These are phyloP conservation scores for Rhopilema esculentum DNA, from an alignment of 30 jellyfish, hydroid and myxozoan genomes.

Conservation along the genomic window DNA sequence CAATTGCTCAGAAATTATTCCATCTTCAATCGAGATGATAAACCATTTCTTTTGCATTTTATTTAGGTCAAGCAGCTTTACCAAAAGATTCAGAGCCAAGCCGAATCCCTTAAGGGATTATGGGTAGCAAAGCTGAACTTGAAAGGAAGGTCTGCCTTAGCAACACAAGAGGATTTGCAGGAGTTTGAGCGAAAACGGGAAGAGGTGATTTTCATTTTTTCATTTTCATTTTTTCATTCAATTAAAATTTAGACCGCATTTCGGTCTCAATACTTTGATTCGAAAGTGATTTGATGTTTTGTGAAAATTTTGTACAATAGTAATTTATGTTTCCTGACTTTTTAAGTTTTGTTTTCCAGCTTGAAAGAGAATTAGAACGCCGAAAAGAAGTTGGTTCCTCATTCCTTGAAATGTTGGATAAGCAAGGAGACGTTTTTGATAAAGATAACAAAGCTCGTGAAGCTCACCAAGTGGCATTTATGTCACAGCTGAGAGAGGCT, in stretches of 20 bases:
- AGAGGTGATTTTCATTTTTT: slow-evolving; percentile 47
- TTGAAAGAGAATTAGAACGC: slow-evolving; percentile 87
- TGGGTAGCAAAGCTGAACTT: slow-evolving; percentile 93
- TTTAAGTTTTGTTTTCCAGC: slow-evolving; percentile 42
- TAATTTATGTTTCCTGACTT: too few relatives aligned
- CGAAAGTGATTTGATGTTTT: too few relatives aligned
- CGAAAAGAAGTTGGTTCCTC: slow-evolving; percentile 84
- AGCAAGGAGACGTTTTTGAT: slow-evolving; percentile 72
- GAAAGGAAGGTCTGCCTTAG: slow-evolving; percentile 85
- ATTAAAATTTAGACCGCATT: too few relatives aligned
- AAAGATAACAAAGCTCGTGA: slow-evolving; percentile 79
- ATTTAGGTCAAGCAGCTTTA: slow-evolving; percentile 95
- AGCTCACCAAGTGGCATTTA: slow-evolving; percentile 88
- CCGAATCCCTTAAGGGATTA: slow-evolving; percentile 92
- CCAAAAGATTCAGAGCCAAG: slow-evolving; percentile 82
- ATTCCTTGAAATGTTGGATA: slow-evolving; percentile 50
- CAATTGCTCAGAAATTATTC: too few relatives aligned
- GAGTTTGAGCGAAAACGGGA: slow-evolving; percentile 63
- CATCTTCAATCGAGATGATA: too few relatives aligned
- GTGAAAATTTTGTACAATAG: too few relatives aligned
- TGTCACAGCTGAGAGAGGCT: slow-evolving; percentile 88
- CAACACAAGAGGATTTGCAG: slow-evolving; percentile 87
- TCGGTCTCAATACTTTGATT: too few relatives aligned
- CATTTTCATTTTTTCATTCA: not conserved
- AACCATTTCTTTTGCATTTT: too few relatives aligned